Evolutionary conservation across 2,797 vertebrate genomes (phyloP), one percentile per base, ranked within the genome.

Genomic region (Diplodus sargus): DNA sequence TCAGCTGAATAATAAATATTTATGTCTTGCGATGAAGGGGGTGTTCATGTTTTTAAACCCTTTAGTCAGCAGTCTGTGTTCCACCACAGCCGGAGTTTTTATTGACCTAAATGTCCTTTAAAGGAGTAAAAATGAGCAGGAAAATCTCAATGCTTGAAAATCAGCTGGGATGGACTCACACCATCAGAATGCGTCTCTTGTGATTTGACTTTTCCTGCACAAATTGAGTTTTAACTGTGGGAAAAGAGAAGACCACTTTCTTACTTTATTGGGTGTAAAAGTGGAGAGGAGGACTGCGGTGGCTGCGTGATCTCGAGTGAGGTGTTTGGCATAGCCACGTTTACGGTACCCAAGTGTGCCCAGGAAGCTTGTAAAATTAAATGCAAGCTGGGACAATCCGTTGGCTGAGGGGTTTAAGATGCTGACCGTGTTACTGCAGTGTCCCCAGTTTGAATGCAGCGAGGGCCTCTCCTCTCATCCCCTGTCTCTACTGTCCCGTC

Each of bases 1-100:
- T 57, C 39, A 76, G 48, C 66, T 53, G 66, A 79, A 74, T 53
- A 48, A 73, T 78, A 85, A 78, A 89, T 83, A 86, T 86, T 81
- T 78, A 83, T 79, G 53, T 39, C 22, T 67, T 60, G 65, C 72
- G 67, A 74, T 78, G 63, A 83, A 76, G 30, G 76, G 22, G 43
- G 18, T 58, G 70, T 61, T 84, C 15, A 13, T 57, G 34, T 74
- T 65, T 78, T 70, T 23, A 76, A 76, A 84, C 79, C 42, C 63
- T 59, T 74, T 48, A 77, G 76, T 86, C 83, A 85, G 83, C 76
- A 75, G 34, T 82, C 43, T 43, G 4, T 56, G 20, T 34, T 73
- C n/a, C 14, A 30, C 48, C 70, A 76, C 47, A 47, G 20, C 58
- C 28, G 42, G 2, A 5, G 0, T 72, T 80, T 25, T 66, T 78